Base-by-base conservation (phyloP, 2,888 invertebrate species). In the Glaucopsyche alexis region DNA sequence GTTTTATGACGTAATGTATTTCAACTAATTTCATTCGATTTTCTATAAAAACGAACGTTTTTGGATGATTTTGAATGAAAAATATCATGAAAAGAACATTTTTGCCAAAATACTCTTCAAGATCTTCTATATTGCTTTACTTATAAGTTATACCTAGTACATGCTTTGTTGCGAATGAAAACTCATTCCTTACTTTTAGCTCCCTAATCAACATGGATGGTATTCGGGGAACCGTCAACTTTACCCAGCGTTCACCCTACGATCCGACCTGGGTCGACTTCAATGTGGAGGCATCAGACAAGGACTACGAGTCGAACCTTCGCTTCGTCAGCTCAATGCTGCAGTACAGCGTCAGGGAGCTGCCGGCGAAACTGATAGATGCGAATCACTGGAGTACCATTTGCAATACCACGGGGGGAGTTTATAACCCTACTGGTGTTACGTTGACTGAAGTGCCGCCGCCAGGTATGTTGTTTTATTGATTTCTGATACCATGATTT, bases 261-360 rank as follows among this genome's bases (percentile, higher is more conserved):
- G 96, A 98, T 85, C 96, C 97, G 0, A 97, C 97, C 0, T 96
- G 96, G 93, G 90, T 96, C 0, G 95, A 95, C 82, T 95, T 98
- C 80, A 95, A 95, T 55, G 85, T 96, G 45, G 93, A 93, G 0
- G 94, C 96, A 0, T 90, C 96, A 0, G 94, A 94, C 79, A 94
- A 94, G 69, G 94, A 95, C 78, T 91, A 95, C 73, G 95, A 96
- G 85, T 95, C 95, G 0, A 95, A 95, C 82, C 91, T 96, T 2
- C 95, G 96, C 49, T 96, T 96, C 81, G 96, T 95, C 40, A 94
- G 96, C 72, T 95, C 96, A 79, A 94, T 97, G 75, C 93, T 95
- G 1, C 94, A 95, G 76, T 96, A 96, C 82, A 94, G 94, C 84
- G 94, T 97, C 77, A 95, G 95, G 79, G 95, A 95, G 72, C 86